Conservation (phyloP, 2,888 invertebrate genomes). For the Sinotaia quadrata region DNA sequence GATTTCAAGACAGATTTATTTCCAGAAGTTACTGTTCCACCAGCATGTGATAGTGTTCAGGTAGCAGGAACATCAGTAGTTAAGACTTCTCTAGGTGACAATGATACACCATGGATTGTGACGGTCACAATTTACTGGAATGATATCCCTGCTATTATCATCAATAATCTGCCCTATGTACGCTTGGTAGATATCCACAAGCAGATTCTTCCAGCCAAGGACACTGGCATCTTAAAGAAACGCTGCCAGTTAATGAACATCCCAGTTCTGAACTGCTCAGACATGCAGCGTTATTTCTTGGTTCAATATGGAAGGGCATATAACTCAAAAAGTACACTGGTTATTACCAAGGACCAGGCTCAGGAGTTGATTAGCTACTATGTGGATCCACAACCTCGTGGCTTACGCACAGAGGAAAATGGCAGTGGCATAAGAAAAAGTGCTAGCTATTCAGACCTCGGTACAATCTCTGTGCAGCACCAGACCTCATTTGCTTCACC, state of each 20-base stretch:
- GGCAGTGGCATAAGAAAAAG: slow-evolving; percentile 8
- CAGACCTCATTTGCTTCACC: slow-evolving; percentile 7
- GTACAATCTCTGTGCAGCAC: slow-evolving; percentile 13
- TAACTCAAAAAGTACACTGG: slow-evolving; percentile 69
- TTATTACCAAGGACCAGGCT: slow-evolving; percentile 68
- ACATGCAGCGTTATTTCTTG: slow-evolving; percentile 71
- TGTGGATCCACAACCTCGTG: slow-evolving; percentile 64
- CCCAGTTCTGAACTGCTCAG: slow-evolving; percentile 67
- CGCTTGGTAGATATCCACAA: slow-evolving; percentile 71
- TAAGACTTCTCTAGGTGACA: slow-evolving; percentile 41
- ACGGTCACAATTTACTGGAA: slow-evolving; percentile 72
- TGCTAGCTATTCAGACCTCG: slow-evolving; percentile 19
- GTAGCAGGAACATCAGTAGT: not conserved
- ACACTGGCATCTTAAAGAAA: slow-evolving; percentile 71
- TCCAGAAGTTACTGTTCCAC: slow-evolving; percentile 12
- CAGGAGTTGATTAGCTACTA: slow-evolving; percentile 69
- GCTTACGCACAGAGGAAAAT: slow-evolving; percentile 36
- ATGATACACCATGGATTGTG: slow-evolving; percentile 63
- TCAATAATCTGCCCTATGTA: slow-evolving; percentile 66
- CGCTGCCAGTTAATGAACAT: slow-evolving; percentile 68
- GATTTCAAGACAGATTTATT: slow-evolving; percentile 7
- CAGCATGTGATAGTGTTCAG: no score
- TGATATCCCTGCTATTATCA: slow-evolving; percentile 70
- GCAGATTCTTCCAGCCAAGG: slow-evolving; percentile 71
- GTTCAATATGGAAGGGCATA: slow-evolving; percentile 70